Evolutionary conservation across 1,140 invertebrate genomes (phyloP), one percentile per base, ranked within the genome.

Genomic region (Homalodisca vitripennis): DNA sequence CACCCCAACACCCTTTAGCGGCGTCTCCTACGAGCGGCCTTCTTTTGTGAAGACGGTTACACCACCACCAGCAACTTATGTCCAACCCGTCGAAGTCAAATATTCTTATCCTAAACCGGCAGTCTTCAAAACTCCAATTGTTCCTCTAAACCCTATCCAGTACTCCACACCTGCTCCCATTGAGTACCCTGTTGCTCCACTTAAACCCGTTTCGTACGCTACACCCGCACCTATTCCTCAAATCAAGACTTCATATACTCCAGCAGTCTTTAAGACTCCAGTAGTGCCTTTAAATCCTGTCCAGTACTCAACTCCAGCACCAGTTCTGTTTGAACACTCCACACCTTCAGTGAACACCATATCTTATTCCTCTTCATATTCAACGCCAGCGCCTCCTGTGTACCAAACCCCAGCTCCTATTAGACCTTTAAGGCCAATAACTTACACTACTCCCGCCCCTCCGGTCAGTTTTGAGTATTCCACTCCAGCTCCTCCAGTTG

Each of bases 231-330:
- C 31, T n/a, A 41, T n/a, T 55, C 48, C 48, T 22, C 6, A 12
- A 3, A 20, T 22, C 3, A 3, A 53, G 3, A 6, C 48, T 12
- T 3, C 12, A 3, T 53, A 53, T 20, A 70, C 22, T n/a, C 65
- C 55, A 34, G 47, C 32, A 65, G 72, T 63, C 34, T 63, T 48
- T 63, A 70, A 31, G 46, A 66, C 67, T 3, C 72, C 72, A 3
- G 47, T 70, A 32, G 70, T 73, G 20, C 72, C 72, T 14, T 27
- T 71, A 1, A 71, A 71, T 31, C 63, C 68, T 47, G 71, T 73
- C 6, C 73, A 73, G 46, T 73, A 74, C 55, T 46, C 67, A 0
- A 68, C 70, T 47, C 27, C 57, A 12, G 46, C 70, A 27, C 68
- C 68, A 3, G 34, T 46, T 66, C 31, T 32, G 14, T 63, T 31